These are phyloP conservation scores for Pseudococcus viburni DNA, from an alignment of 2,888 invertebrate species.

Conservation along the genomic window DNA sequence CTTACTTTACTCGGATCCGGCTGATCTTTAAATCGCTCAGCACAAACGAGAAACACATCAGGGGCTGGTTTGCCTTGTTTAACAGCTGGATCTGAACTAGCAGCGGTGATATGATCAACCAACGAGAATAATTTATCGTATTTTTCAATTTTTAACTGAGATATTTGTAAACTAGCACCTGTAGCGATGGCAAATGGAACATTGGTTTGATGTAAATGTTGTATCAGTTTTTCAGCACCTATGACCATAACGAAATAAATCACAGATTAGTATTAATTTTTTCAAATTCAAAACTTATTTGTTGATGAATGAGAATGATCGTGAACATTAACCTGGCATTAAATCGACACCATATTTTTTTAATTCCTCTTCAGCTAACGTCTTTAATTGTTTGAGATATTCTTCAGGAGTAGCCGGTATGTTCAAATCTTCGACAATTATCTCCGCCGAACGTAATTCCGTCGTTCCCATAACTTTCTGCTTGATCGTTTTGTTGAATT, in stretches of 20 bases:
- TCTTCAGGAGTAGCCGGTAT: slow-evolving; percentile 80
- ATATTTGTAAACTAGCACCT: slow-evolving; percentile 83
- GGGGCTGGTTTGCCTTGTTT: slow-evolving; percentile 90
- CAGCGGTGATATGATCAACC: slow-evolving; percentile 85
- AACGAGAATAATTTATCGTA: slow-evolving; percentile 79
- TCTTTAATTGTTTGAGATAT: slow-evolving; percentile 77
- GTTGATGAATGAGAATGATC: not conserved
- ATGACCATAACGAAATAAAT: slow-evolving; percentile 69
- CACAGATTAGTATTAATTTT: not conserved
- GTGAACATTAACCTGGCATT: slow-evolving; percentile 77
- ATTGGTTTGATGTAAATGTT: slow-evolving; percentile 81
- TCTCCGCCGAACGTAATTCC: slow-evolving; percentile 79
- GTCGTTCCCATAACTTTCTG: slow-evolving; percentile 84
- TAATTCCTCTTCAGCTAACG: slow-evolving; percentile 74
- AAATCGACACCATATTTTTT: slow-evolving; percentile 73
- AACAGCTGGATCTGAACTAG: slow-evolving; percentile 87
- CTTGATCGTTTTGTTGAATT: slow-evolving; percentile 85
- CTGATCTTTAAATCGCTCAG: slow-evolving; percentile 80
- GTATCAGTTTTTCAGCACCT: slow-evolving; percentile 87
- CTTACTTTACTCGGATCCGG: slow-evolving; percentile 76
- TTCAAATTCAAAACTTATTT: not conserved
- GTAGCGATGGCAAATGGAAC: slow-evolving; percentile 91
- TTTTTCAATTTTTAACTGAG: slow-evolving; percentile 78
- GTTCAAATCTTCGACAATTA: slow-evolving; percentile 78
- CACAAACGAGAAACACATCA: slow-evolving; percentile 87